Evolutionary conservation across 2,113 vertebrate genomes (phyloP).

Genomic region (Orthonyx spaldingii): DNA sequence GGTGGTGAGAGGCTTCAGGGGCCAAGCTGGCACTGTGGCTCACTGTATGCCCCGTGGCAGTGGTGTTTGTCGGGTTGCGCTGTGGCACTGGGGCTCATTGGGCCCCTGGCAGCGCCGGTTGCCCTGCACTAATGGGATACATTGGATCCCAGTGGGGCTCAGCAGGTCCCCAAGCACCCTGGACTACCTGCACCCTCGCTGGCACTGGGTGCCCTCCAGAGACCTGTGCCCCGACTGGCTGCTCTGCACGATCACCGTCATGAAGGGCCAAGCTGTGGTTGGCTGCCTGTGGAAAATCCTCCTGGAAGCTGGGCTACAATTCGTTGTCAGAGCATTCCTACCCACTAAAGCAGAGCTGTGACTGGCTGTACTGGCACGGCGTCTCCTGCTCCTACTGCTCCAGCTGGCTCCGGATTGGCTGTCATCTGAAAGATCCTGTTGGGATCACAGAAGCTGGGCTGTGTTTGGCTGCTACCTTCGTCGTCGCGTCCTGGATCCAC

Average conservation of each 20-base stretch:
- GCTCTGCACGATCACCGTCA: background rate
- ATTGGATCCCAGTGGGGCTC: background rate
- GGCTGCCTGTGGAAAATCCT: background rate
- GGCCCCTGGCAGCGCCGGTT: background rate
- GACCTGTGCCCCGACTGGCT: background rate
- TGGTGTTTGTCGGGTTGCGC: background rate
- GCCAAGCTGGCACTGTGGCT: background rate
- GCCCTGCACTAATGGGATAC: background rate
- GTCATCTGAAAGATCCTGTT: background rate
- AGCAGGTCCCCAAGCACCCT: background rate
- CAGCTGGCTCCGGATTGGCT: background rate
- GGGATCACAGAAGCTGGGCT: constrained; percentile 6
- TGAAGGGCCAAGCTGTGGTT: background rate
- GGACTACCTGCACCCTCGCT: background rate
- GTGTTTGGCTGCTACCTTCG: background rate
- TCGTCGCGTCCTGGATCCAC: background rate
- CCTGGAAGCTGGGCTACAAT: background rate
- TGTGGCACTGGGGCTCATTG: rapidly evolving
- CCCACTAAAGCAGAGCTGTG: background rate
- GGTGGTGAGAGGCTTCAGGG: background rate
- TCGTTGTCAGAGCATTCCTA: background rate
- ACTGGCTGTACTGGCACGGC: background rate
- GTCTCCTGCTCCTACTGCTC: background rate
- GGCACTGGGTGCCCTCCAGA: background rate
- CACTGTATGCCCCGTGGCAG: background rate